A percentile compares a stretch with the other conserved stretches of the same genome.
phyloP scores from a whole-genome alignment of 2,113 vertebrate genomes.

The Otis tarda region DNA sequence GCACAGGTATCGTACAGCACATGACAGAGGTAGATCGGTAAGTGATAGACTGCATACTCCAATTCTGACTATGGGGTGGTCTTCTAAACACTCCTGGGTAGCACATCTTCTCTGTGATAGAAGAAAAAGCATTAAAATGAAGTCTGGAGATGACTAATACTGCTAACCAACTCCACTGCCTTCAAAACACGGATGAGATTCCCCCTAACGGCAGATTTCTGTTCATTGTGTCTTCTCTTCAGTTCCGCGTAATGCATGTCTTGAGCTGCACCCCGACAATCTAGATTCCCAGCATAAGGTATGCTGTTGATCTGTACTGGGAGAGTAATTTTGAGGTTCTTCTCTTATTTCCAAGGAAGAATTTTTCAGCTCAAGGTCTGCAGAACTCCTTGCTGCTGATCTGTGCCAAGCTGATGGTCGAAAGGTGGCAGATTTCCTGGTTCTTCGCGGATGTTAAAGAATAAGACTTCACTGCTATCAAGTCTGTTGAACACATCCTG shows the following conservation, averaged over 20 bases:
- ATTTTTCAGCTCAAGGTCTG: neutral
- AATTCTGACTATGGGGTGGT: neutral
- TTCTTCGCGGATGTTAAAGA: neutral
- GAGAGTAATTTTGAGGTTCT: neutral
- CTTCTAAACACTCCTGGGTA: neutral
- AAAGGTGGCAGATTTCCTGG: neutral
- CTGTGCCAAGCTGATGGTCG: rapidly evolving
- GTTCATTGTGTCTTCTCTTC: neutral
- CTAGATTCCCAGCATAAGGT: neutral
- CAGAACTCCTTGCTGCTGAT: neutral
- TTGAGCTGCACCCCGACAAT: neutral
- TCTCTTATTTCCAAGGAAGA: neutral
- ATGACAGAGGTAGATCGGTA: constrained; percentile 17
- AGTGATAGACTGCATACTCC: neutral
- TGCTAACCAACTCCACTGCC: neutral
- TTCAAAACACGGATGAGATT: neutral
- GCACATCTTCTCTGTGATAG: neutral
- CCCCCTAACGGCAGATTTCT: neutral
- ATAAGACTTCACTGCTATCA: neutral
- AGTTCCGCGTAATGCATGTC: neutral
- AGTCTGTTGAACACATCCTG: neutral
- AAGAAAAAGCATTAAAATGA: neutral
- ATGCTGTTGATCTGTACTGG: neutral
- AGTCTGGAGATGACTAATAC: neutral
- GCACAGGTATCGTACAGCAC: neutral